Conservation (phyloP, 2,113 vertebrate species). For the Equus quagga region DNA sequence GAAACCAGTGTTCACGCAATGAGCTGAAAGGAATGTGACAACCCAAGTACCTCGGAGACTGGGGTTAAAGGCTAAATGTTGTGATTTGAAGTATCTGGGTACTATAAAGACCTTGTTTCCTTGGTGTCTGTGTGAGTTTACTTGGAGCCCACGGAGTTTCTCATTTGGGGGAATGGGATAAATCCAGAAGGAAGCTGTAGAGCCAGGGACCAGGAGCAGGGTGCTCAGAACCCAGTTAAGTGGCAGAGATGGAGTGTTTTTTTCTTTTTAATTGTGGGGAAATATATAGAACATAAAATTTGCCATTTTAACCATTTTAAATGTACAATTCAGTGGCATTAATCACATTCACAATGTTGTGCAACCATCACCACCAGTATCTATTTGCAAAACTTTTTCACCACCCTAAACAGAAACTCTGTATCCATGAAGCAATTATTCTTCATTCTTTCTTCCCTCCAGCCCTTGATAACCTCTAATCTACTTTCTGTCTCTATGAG, state of each 20-base stretch:
- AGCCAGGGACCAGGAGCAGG: neutral
- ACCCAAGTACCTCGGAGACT: neutral
- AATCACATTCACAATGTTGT: neutral
- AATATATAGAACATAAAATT: neutral
- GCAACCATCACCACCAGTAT: neutral
- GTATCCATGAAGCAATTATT: neutral
- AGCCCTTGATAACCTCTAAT: neutral
- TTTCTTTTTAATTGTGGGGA: neutral
- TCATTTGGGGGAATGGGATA: neutral
- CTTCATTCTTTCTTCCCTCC: neutral
- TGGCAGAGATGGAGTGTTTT: neutral
- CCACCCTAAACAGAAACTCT: neutral
- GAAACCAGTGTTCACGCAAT: neutral
- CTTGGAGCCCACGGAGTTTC: neutral
- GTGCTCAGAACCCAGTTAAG: neutral
- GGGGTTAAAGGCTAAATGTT: neutral
- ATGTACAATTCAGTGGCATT: neutral
- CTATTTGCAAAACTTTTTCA: constrained; percentile 22
- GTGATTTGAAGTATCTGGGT: neutral
- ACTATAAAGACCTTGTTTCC: neutral
- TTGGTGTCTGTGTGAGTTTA: neutral
- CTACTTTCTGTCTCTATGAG: neutral
- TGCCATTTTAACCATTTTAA: neutral
- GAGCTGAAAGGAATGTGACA: neutral
- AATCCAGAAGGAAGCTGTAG: neutral